phyloP scores from a whole-genome alignment of 2,888 invertebrate genomes.

The Fissipunctia ypsillon region DNA sequence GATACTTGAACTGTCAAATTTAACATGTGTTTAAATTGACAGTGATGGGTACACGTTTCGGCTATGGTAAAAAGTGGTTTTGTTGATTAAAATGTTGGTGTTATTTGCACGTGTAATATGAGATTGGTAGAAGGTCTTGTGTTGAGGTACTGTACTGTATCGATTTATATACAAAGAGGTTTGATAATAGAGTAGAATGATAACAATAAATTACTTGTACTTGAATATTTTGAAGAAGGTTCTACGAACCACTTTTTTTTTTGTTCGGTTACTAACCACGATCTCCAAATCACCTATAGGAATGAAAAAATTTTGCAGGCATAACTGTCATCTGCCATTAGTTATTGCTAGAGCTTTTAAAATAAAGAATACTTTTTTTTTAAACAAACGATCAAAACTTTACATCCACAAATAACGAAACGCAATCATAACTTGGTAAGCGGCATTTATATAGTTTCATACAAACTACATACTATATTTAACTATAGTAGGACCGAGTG shows the following conservation, averaged over 20 bases:
- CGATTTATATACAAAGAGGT: not conserved
- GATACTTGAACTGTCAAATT: constrained; percentile 77
- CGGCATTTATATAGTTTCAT: constrained; percentile 76
- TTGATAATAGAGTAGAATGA: not conserved
- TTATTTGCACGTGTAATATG: constrained; percentile 39
- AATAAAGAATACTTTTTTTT: not conserved
- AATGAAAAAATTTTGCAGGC: not conserved
- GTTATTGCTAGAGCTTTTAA: not conserved
- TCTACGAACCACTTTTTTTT: not conserved
- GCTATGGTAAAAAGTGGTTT: constrained; percentile 55
- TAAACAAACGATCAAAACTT: constrained; percentile 69
- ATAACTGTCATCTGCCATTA: not conserved
- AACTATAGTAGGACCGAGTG: constrained; percentile 75
- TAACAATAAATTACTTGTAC: no score
- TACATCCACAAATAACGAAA: constrained; percentile 71
- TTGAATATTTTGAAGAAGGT: not conserved
- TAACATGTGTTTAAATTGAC: constrained; percentile 65
- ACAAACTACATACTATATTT: constrained; percentile 71
- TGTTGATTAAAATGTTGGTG: constrained; percentile 47
- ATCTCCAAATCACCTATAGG: not conserved
- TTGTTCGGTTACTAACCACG: not conserved
- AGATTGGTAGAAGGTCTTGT: constrained; percentile 3
- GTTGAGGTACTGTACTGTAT: not conserved
- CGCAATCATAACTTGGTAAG: constrained; percentile 86
- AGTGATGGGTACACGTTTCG: constrained; percentile 51